Percentiles rank a stretch among this genome's conserved stretches.
These are phyloP conservation scores for Julus scandinavius DNA, from an alignment of 2,888 invertebrate species.

Conservation along the genomic window DNA sequence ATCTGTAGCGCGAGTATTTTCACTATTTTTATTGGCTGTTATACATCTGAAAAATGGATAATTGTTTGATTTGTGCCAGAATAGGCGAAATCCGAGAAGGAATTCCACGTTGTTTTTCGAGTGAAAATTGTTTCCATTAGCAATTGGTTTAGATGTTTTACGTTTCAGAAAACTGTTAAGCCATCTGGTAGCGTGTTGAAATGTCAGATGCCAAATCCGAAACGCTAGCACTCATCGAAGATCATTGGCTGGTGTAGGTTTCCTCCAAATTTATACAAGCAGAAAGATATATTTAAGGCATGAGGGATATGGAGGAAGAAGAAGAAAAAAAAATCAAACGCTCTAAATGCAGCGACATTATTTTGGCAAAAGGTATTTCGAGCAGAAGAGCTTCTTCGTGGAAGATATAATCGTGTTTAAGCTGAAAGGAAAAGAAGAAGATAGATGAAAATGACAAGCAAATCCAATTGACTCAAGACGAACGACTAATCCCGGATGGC, in stretches of 20 bases:
- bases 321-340: not conserved
- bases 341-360: not conserved
- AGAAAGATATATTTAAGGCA: too few relatives aligned
- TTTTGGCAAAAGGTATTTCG: not conserved
- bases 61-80: too few relatives aligned
- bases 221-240: not conserved
- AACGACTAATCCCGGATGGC: not conserved
- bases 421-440: not conserved
- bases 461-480: not conserved
- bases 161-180: not conserved
- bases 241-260: not conserved
- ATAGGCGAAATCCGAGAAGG: too few relatives aligned
- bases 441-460: constrained; percentile 1
- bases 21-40: too few relatives aligned
- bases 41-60: too few relatives aligned
- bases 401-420: constrained; percentile 28
- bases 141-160: constrained; percentile 8
- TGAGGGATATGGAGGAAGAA: not conserved
- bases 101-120: not conserved
- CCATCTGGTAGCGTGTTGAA: not conserved
- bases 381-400: not conserved
- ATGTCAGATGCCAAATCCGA: not conserved
- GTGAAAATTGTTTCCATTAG: not conserved
- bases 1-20: too few relatives aligned
- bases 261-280: not conserved